Conservation (phyloP, 2,888 invertebrate genomes). For the Opisthograptis luteolata region DNA sequence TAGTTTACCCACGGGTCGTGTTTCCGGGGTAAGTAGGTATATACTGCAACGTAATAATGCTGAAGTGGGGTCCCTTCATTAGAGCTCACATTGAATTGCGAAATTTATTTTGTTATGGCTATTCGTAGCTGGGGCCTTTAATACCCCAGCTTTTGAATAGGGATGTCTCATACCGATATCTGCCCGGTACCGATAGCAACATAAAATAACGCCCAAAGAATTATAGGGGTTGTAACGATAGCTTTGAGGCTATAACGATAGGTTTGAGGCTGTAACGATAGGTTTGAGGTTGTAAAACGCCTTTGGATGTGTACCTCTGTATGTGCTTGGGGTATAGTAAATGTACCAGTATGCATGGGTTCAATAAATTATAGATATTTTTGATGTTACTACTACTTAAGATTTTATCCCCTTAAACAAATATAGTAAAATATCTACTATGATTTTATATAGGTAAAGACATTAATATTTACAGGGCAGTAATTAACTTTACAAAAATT, state of each 20-base stretch:
- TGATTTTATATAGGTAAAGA: too few relatives aligned
- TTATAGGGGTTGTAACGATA: slow-evolving; percentile 37
- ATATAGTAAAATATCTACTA: too few relatives aligned
- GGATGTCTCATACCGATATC: slow-evolving; percentile 33
- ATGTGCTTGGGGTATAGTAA: too few relatives aligned
- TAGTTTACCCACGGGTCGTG: slow-evolving; percentile 43
- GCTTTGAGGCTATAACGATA: slow-evolving; percentile 26
- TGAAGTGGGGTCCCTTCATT: slow-evolving; percentile 58
- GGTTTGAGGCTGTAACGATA: slow-evolving; percentile 36
- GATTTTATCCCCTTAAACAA: too few relatives aligned
- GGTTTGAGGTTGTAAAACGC: slow-evolving; percentile 21
- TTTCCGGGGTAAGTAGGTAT: slow-evolving; percentile 44
- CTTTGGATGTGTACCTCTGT: slow-evolving; percentile 1
- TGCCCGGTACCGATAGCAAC: slow-evolving; percentile 31
- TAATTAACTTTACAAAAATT: too few relatives aligned
- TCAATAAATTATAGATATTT: too few relatives aligned
- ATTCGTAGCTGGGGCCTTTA: slow-evolving; percentile 26
- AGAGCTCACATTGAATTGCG: slow-evolving; percentile 53
- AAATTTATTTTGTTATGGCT: slow-evolving; percentile 51
- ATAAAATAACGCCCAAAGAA: slow-evolving; percentile 37
- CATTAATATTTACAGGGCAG: too few relatives aligned
- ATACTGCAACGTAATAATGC: slow-evolving; percentile 53
- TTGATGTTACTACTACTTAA: too few relatives aligned
- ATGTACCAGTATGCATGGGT: too few relatives aligned
- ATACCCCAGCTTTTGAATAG: slow-evolving; percentile 33